Evolutionary conservation across 2,888 invertebrate species (phyloP).

Genomic region (Parnassius mnemosyne): DNA sequence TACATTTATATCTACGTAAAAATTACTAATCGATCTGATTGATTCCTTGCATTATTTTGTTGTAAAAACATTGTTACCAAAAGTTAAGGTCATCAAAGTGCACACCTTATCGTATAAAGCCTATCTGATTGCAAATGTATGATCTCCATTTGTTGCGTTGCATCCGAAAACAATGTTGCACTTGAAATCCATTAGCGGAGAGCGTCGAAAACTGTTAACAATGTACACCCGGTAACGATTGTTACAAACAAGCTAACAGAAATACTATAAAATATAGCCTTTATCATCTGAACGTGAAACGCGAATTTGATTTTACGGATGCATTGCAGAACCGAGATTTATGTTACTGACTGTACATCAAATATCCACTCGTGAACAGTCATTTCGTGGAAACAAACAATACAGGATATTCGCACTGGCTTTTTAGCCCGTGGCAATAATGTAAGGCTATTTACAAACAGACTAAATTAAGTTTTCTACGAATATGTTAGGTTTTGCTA

Average conservation of each 20-base stretch:
- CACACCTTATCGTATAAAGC: conserved; percentile 40
- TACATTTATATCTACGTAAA: no score
- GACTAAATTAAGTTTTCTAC: conserved; percentile 25
- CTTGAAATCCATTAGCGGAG: conserved; percentile 68
- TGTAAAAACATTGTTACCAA: no score
- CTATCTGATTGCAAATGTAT: conserved; percentile 47
- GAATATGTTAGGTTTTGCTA: conserved; percentile 6
- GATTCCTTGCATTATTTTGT: no score
- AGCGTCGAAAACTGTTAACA: conserved; percentile 50
- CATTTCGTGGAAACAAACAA: conserved; percentile 45
- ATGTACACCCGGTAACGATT: conserved; percentile 37
- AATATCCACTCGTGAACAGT: conserved; percentile 52
- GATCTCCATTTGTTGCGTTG: conserved; percentile 54
- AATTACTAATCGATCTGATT: no score
- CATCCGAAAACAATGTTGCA: conserved; percentile 67
- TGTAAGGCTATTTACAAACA: conserved; percentile 26
- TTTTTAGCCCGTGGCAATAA: conserved; percentile 36
- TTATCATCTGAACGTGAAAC: not conserved
- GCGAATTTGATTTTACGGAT: not conserved
- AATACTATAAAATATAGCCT: not conserved
- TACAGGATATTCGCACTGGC: conserved; percentile 39
- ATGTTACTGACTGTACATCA: conserved; percentile 35
- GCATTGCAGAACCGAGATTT: conserved; percentile 3
- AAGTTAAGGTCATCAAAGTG: not conserved
- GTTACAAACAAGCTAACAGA: not conserved